These are phyloP conservation scores for Panthera uncia DNA, from an alignment of 2,113 vertebrate genomes.

Conservation along the genomic window DNA sequence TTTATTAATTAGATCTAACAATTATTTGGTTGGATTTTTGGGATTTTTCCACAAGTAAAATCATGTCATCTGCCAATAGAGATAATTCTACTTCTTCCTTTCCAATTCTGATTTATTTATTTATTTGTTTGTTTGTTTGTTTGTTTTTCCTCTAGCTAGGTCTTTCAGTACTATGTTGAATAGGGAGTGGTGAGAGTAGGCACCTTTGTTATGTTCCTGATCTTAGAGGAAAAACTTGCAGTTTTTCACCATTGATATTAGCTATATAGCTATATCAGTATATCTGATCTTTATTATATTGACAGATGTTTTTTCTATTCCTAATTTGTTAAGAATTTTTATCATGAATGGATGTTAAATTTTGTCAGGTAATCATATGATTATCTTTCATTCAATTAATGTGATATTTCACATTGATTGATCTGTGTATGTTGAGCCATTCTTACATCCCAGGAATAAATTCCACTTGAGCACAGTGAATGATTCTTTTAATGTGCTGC, in stretches of 20 bases:
- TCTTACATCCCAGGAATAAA: conserved; percentile 41
- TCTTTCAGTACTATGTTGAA: background rate
- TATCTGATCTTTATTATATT: background rate
- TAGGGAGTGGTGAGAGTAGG: background rate
- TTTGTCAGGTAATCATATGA: background rate
- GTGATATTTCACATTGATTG: background rate
- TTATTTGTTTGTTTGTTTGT: too few relatives aligned
- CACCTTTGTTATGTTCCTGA: background rate
- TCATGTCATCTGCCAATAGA: background rate
- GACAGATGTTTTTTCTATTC: background rate
- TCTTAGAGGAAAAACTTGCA: background rate
- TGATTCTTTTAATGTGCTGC: background rate
- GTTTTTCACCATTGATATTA: background rate
- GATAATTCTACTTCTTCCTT: background rate
- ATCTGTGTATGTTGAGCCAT: conserved; percentile 1
- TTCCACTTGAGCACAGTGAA: background rate
- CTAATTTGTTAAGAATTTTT: conserved; percentile 1
- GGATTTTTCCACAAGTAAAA: background rate
- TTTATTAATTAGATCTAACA: background rate
- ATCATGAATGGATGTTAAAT: background rate
- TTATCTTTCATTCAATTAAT: conserved; percentile 12
- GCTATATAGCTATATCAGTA: background rate
- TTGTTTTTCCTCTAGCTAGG: background rate
- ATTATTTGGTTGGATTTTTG: background rate
- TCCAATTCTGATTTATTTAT: background rate